Evolutionary conservation across 2,113 vertebrate species (phyloP).

Genomic region (Romanogobio albipinnatus): DNA sequence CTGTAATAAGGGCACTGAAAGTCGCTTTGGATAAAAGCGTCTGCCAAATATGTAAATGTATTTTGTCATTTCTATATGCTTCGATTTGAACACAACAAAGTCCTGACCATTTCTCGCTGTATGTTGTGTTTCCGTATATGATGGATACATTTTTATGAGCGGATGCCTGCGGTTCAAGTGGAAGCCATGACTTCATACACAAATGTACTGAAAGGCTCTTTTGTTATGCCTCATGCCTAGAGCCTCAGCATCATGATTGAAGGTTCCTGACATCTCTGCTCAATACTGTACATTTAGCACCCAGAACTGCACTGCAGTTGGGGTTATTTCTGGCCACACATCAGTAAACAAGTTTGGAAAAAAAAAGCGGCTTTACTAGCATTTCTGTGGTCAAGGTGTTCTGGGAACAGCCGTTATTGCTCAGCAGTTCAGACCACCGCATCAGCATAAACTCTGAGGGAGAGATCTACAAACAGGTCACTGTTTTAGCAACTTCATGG

Average conservation of each 20-base stretch:
- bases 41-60: no score
- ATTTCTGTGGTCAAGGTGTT: conserved; percentile 48
- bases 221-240: conserved; percentile 47
- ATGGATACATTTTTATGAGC: conserved; percentile 23
- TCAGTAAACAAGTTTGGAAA: conserved; percentile 71
- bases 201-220: conserved; percentile 60
- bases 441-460: conserved; percentile 29
- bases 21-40: no score
- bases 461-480: conserved; percentile 16
- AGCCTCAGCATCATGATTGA: conserved; percentile 51
- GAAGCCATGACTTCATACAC: conserved; percentile 12
- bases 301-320: conserved; percentile 57
- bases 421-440: conserved; percentile 39
- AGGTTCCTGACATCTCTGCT: conserved; percentile 36
- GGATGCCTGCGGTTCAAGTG: conserved; percentile 16
- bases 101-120: not conserved
- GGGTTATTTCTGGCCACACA: conserved; percentile 62
- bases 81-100: not conserved
- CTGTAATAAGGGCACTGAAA: no score
- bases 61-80: not conserved
- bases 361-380: conserved; percentile 65
- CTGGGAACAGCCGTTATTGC: conserved; percentile 57
- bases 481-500: not conserved
- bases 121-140: not conserved
- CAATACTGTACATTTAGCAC: conserved; percentile 56